Percentiles rank a stretch among this genome's conserved stretches.
These are phyloP conservation scores for Dichetophora obliterata DNA, from an alignment of 2,888 invertebrate genomes.

Conservation along the genomic window DNA sequence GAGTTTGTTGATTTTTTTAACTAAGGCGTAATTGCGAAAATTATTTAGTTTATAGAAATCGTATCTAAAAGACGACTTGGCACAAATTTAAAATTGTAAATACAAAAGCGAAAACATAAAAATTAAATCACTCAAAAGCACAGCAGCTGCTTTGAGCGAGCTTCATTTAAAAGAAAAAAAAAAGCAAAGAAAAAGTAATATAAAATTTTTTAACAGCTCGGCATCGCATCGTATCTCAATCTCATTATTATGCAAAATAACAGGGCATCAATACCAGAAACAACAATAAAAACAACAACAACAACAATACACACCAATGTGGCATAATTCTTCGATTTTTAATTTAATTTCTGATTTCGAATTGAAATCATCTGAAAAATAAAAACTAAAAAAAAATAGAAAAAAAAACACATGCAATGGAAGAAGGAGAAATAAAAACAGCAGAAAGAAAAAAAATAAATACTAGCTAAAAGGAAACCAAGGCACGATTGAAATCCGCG, in stretches of 20 bases:
- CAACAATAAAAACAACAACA: not conserved
- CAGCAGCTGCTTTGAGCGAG: no score
- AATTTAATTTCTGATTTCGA: constrained; percentile 23
- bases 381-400: not conserved
- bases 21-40: no score
- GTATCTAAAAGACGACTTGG: no score
- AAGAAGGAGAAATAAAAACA: not conserved
- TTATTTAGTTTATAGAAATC: no score
- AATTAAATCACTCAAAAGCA: no score
- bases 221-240: no score
- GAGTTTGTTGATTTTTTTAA: no score
- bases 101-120: no score
- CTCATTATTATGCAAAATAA: not conserved
- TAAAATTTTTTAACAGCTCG: no score
- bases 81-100: no score
- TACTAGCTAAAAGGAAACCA: not conserved
- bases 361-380: not conserved
- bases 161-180: no score
- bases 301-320: not conserved
- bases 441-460: not conserved
- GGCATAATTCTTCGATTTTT: constrained; percentile 8
- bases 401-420: constrained; percentile 3
- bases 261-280: not conserved
- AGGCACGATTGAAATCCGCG: constrained; percentile 29
- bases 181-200: no score